Evolutionary conservation across 2,888 invertebrate genomes (phyloP), one percentile per base, ranked within the genome.

Genomic region (Clusia tigrina): DNA sequence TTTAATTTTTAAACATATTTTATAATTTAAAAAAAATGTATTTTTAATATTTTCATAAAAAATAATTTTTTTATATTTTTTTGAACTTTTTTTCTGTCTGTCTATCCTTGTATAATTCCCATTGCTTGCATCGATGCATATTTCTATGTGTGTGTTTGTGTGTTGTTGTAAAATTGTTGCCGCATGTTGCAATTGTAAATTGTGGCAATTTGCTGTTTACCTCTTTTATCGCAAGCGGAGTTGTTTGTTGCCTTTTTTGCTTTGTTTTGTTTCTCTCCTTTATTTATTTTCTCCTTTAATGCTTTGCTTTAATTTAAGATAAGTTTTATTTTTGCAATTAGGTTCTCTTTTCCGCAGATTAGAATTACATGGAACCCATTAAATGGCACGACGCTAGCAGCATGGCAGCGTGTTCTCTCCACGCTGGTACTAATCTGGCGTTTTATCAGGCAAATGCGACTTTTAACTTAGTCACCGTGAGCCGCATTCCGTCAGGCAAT

Each of bases 401-500:
- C 32, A 32, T 12, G 32, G 32, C 32, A 32, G 32, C 32, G 12
- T 12, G 32, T 6, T 9, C 32, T 6, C 32, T 9, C 32, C 32
- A 12, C 32, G 32, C 32, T 32, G 6, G 12, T 12, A 6, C 32
- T 32, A 32, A 32, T 32, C 32, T 6, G 6, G 32, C 6, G 32
- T 12, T 32, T 12, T 6, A 32, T 32, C 6, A 32, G 32, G 12
- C 32, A 32, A 12, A 32, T 9, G 32, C 32, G 6, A 32, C 32
- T 32, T 32, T 32, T n/a, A 25, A 25, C 32, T 26, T 10, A 57
- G 25, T 24, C 20, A 10, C 48, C n/a, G 22, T 60, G 52, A 62
- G 58, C 58, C 54, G 37, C 62, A 62, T 62, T 62, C 62, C 62
- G 46, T 58, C 58, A 62, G 62, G 62, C 62, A 62, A 62, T 62